A percentile compares a stretch with the other conserved stretches of the same genome.
phyloP scores from a whole-genome alignment of 2,888 invertebrate species.

The Eupithecia abbreviata region DNA sequence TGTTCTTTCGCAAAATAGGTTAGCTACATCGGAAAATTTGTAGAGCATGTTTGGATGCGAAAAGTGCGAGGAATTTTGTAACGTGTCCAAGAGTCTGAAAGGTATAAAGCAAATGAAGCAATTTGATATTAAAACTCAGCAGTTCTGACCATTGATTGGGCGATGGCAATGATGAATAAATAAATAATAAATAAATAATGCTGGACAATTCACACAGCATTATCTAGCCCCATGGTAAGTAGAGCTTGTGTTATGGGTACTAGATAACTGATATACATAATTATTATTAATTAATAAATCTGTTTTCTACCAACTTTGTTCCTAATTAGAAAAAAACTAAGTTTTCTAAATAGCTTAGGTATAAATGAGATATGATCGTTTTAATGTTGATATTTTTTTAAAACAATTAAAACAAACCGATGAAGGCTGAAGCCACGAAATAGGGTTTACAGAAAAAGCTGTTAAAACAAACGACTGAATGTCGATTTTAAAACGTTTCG shows the following conservation, averaged over 20 bases:
- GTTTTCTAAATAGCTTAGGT: too few relatives aligned
- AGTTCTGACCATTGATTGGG: not conserved
- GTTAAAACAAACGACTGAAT: slow-evolving; percentile 47
- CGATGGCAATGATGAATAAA: not conserved
- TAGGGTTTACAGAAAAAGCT: slow-evolving; percentile 45
- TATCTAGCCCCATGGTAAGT: too few relatives aligned
- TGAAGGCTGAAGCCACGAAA: not conserved
- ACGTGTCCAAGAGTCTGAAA: too few relatives aligned
- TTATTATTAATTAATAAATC: too few relatives aligned
- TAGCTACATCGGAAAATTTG: not conserved
- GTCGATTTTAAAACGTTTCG: slow-evolving; percentile 47
- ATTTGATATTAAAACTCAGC: not conserved
- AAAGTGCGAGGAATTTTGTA: not conserved
- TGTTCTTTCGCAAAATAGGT: not conserved
- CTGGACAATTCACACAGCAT: too few relatives aligned
- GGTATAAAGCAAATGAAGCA: too few relatives aligned
- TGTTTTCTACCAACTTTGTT: too few relatives aligned
- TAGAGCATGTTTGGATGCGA: not conserved
- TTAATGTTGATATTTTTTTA: not conserved
- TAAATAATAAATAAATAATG: too few relatives aligned
- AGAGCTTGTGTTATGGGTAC: too few relatives aligned
- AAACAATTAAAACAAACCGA: not conserved
- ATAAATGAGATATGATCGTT: too few relatives aligned
- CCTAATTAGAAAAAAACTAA: too few relatives aligned
- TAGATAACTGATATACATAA: too few relatives aligned